Conservation (phyloP, 2,113 vertebrate species). For the Accipiter virgatus region DNA sequence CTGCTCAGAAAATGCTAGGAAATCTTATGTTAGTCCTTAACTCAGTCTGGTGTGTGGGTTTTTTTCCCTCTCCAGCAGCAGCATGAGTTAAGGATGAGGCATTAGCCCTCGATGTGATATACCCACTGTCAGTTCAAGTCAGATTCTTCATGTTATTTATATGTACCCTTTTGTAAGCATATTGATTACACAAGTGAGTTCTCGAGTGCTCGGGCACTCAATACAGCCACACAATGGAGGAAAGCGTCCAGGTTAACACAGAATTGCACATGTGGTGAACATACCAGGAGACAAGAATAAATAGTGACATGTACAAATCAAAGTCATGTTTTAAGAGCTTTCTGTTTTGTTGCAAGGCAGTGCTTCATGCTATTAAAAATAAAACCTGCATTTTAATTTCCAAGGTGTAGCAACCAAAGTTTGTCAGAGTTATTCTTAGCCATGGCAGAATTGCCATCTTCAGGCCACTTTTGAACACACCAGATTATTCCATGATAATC, state of each 20-base stretch:
- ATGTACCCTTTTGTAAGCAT: background rate
- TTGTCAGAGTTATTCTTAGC: background rate
- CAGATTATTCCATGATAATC: background rate
- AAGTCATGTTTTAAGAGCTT: background rate
- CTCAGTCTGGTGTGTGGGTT: background rate
- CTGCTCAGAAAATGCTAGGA: background rate
- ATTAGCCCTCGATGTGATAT: background rate
- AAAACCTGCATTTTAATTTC: background rate
- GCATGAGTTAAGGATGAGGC: background rate
- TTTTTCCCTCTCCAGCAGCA: background rate
- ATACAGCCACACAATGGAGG: background rate
- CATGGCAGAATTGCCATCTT: slow-evolving; percentile 38
- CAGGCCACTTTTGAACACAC: background rate
- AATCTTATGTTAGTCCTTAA: background rate
- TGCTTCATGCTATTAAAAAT: background rate
- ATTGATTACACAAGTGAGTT: slow-evolving; percentile 12
- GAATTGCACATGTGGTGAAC: background rate
- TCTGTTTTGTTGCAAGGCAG: background rate
- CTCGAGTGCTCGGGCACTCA: background rate
- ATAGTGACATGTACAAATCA: background rate
- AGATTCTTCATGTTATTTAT: slow-evolving; percentile 11
- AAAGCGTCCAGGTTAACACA: background rate
- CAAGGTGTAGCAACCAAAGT: background rate
- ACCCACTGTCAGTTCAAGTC: slow-evolving; percentile 15
- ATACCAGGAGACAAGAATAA: background rate